Percentiles rank a stretch among this genome's conserved stretches.
phyloP scores from a whole-genome alignment of 2,888 invertebrate species.

The Syritta pipiens region DNA sequence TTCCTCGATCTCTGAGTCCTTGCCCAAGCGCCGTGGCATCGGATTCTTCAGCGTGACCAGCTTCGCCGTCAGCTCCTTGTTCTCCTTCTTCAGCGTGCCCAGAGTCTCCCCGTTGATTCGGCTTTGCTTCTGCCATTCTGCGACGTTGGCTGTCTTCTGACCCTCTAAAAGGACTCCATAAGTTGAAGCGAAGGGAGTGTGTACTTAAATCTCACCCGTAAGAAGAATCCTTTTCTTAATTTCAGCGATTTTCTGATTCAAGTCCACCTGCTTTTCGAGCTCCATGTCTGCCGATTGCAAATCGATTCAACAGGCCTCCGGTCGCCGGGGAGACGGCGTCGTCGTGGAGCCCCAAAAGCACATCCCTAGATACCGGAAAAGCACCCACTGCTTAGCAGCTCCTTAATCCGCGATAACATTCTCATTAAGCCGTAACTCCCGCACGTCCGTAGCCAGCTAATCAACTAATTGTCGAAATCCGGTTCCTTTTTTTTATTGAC shows the following conservation, averaged over 20 bases:
- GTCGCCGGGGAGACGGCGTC: too few relatives aligned
- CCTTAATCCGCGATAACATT: constrained; percentile 25
- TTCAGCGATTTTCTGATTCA: constrained; percentile 89
- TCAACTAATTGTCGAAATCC: constrained; percentile 65
- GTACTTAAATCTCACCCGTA: too few relatives aligned
- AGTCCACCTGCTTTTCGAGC: constrained; percentile 75
- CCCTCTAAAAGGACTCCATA: constrained; percentile 82
- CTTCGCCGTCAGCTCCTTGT: constrained; percentile 83
- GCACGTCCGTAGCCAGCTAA: constrained; percentile 25
- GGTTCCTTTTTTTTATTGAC: constrained; percentile 59
- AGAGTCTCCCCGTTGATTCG: constrained; percentile 87
- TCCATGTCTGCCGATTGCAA: too few relatives aligned
- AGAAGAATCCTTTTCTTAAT: constrained; percentile 92
- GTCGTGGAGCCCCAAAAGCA: background rate
- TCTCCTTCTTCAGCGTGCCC: constrained; percentile 85
- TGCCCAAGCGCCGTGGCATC: constrained; percentile 74
- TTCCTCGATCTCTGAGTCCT: constrained; percentile 71
- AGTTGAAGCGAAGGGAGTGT: background rate
- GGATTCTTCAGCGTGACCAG: constrained; percentile 79
- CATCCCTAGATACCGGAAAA: too few relatives aligned
- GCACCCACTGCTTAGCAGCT: constrained; percentile 53
- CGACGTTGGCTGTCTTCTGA: constrained; percentile 90
- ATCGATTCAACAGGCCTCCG: constrained; percentile 56
- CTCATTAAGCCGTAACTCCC: constrained; percentile 41
- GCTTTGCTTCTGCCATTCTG: constrained; percentile 88